Base-by-base conservation (phyloP, 2,888 invertebrate genomes). In the Drosophila tripunctata region DNA sequence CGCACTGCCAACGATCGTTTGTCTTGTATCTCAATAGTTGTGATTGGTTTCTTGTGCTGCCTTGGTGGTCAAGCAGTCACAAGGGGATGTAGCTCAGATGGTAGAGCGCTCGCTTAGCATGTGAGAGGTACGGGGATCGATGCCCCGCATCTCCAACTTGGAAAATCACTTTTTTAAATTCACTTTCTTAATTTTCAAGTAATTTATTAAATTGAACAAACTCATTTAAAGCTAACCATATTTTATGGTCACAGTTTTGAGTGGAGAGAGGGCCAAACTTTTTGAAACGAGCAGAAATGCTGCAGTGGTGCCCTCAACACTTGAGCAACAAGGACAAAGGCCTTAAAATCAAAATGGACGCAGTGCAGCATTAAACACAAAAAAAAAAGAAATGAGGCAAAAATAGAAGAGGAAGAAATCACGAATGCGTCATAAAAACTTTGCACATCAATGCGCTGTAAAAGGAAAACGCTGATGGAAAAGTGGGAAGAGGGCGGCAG, bases 91-190 rank as follows among this genome's bases (percentile, higher is more conserved):
- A 90, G 89, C 89, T 89, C 89, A 90, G 89, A 89, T 89, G 89
- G 90, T 90, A 89, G 89, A 89, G 90, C 89, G 90, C 89, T 89
- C 89, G 90, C 89, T 89, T 89, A 90, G 90, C 89, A 90, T 89
- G 90, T 90, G 89, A 90, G 89, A 90, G 89, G 89, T 90, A 89
- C 89, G 89, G 90, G 89, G 90, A 89, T 89, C 89, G 88, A 89
- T 89, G 78, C 89, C 88, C 89, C 89, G 89, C 90, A 89, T 89
- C 90, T 89, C 89, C 89, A 89, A 47, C 10, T 7, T 15, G 38
- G 4, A 17, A 33, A 6, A 22, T 31, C 10, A 4, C 15, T 12
- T 8, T 47, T 57, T 50, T n/a, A 51, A 31, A 31, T 8, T 30
- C 4, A 15, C 5, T 27, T 43, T 31, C 35, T 30, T n/a, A 31